phyloP scores from a whole-genome alignment of 1,140 invertebrate genomes.

The Megalopta genalis region DNA sequence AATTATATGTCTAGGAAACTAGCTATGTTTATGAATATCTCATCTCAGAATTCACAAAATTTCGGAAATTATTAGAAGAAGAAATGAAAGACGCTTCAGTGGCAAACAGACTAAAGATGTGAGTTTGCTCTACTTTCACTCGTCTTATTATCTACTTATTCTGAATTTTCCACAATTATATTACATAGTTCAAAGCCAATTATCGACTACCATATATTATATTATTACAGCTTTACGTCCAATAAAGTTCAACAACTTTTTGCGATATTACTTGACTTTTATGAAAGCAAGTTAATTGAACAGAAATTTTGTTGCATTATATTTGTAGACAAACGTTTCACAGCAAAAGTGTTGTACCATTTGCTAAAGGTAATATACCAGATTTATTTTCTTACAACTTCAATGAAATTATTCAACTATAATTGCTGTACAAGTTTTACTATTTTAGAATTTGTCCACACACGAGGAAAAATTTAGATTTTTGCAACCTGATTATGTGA shows the following conservation, averaged over 20 bases:
- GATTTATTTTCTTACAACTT: conserved; percentile 27
- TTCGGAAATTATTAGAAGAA: conserved; percentile 70
- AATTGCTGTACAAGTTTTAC: conserved; percentile 34
- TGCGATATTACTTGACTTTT: conserved; percentile 80
- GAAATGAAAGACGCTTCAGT: conserved; percentile 65
- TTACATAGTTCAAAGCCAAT: too few species aligned
- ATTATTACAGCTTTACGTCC: conserved; percentile 79
- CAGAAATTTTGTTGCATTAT: conserved; percentile 87
- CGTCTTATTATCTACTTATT: not conserved
- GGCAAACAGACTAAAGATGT: conserved; percentile 61
- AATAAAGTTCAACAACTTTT: conserved; percentile 82
- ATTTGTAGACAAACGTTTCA: conserved; percentile 89
- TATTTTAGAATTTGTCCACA: conserved; percentile 73
- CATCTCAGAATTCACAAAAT: conserved; percentile 65
- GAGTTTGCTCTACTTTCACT: conserved; percentile 22
- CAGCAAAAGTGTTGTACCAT: conserved; percentile 88
- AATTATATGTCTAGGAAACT: conserved; percentile 49
- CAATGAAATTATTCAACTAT: not conserved
- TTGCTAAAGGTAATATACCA: conserved; percentile 83
- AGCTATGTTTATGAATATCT: conserved; percentile 56
- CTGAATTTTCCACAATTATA: too few species aligned
- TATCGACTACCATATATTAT: too few species aligned
- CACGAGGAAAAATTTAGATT: conserved; percentile 80
- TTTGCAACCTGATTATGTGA: conserved; percentile 85
- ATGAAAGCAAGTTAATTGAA: conserved; percentile 70